These are phyloP conservation scores for Aphelenchoides avenae DNA, from an alignment of 1,140 invertebrate species.

Conservation along the genomic window DNA sequence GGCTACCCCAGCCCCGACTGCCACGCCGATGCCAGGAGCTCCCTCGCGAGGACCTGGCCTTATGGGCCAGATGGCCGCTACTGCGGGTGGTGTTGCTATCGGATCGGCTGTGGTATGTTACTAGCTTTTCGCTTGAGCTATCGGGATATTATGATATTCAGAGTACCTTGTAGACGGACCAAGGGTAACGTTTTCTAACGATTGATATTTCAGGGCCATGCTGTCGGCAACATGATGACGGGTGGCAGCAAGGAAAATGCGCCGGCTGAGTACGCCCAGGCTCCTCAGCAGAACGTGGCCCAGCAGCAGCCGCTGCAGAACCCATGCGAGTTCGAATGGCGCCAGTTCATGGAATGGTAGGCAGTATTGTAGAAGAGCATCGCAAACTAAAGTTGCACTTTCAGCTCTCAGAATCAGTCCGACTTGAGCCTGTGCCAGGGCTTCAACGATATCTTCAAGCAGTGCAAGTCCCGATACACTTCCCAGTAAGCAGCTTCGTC, in stretches of 20 bases:
- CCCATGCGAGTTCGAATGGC: constrained; percentile 43
- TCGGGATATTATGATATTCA: neutral
- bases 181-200: neutral
- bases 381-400: constrained; percentile 10
- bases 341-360: constrained; percentile 45
- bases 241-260: constrained; percentile 18
- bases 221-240: constrained; percentile 42
- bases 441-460: constrained; percentile 49
- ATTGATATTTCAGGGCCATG: constrained; percentile 28
- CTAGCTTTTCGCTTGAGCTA: constrained; percentile 7
- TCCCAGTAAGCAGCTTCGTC: no score
- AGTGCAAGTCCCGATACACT: constrained; percentile 43
- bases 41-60: constrained; percentile 52
- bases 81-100: constrained; percentile 60
- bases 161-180: neutral
- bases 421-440: constrained; percentile 35
- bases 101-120: constrained; percentile 51
- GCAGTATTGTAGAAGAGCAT: constrained; percentile 11
- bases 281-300: constrained; percentile 5
- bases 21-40: constrained; percentile 11
- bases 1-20: constrained; percentile 8
- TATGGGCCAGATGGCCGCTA: constrained; percentile 56
- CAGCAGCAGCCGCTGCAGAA: constrained; percentile 29
- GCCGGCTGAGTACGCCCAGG: constrained; percentile 9
- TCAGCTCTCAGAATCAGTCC: constrained; percentile 33